phyloP scores from a whole-genome alignment of 37 sponge, comb jelly and placozoan genomes.

The Theonella swinhoei region DNA sequence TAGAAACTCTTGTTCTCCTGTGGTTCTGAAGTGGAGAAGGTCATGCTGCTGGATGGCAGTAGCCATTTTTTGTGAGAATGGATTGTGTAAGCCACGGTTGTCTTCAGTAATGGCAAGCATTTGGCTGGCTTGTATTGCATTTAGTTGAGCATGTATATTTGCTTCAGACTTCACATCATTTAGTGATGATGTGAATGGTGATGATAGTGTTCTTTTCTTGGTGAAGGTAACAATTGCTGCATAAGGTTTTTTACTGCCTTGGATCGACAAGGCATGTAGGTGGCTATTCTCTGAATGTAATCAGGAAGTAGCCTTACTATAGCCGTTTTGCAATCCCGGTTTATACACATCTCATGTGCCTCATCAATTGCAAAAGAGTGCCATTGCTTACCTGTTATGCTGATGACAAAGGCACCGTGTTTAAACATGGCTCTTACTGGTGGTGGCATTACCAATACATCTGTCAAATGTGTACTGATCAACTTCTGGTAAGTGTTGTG shows the following conservation, averaged over 20 bases:
- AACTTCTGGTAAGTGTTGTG: conserved; percentile 11
- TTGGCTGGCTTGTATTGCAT: not conserved
- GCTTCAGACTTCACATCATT: not conserved
- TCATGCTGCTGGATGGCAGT: not conserved
- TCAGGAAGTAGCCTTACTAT: conserved; percentile 6
- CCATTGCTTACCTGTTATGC: no score
- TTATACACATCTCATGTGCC: no score
- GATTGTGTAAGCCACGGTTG: conserved; percentile 5
- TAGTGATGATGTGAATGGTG: not conserved
- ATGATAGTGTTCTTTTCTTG: not conserved
- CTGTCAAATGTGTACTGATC: conserved; percentile 12
- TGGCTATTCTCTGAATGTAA: conserved; percentile 17
- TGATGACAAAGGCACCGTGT: conserved; percentile 5
- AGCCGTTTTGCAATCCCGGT: conserved; percentile 21
- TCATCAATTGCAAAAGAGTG: conserved; percentile 37
- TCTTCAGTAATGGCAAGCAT: not conserved
- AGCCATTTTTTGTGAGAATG: conserved; percentile 13
- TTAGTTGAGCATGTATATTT: not conserved
- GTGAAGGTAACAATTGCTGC: not conserved
- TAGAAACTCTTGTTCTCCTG: conserved; percentile 25
- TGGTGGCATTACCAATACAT: conserved; percentile 7
- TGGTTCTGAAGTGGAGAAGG: conserved; percentile 5
- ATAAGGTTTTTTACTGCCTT: conserved; percentile 5
- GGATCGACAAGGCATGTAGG: conserved; percentile 8
- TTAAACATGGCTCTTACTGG: conserved; percentile 1